Evolutionary conservation across 2,888 invertebrate genomes (phyloP), one percentile per base, ranked within the genome.

Genomic region (Yponomeuta evonymella): DNA sequence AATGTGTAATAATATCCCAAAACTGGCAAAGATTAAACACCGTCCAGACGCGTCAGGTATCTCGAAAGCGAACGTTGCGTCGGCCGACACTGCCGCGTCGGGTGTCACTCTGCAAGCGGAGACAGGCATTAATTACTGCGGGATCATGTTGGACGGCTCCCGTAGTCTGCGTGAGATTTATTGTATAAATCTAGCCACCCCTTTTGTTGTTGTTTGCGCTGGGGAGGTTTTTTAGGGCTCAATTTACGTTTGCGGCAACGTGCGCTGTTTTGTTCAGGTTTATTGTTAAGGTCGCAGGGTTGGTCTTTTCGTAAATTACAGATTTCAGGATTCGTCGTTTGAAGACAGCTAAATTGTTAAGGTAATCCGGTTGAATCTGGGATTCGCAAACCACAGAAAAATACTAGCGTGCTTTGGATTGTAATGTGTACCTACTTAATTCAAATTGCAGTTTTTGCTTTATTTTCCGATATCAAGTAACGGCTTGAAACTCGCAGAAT

Each of bases 21-120:
- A 43, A 43, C 43, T 43, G 43, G 43, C 43, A 43, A 43, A 8
- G 43, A 43, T 43, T 43, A 43, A 43, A 43, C 1, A 43, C 43
- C 43, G 78, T 78, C 79, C 85, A 87, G 86, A 85, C 84, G 83
- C 78, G 77, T 89, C 85, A 73, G 75, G 81, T 90, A 88, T 78
- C 89, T 83, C 84, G 81, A 87, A 88, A 88, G 86, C 85, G 81
- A 86, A 85, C 88, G 85, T 83, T 84, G 82, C 79, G 78, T 67
- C 9, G 12, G 63, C 67, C 72, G 72, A 75, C 79, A 80, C 79
- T 77, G 75, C 76, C 72, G 82, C 78, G 81, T 83, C 82, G 77
- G 74, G 77, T 82, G 77, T 79, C 83, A 76, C 74, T 75, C 77
- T 72, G 74, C 73, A 78, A 75, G 82, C 79, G 79, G 86, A 86